These are phyloP conservation scores for Dryas iulia DNA, from an alignment of 1,140 invertebrate species.

Conservation along the genomic window DNA sequence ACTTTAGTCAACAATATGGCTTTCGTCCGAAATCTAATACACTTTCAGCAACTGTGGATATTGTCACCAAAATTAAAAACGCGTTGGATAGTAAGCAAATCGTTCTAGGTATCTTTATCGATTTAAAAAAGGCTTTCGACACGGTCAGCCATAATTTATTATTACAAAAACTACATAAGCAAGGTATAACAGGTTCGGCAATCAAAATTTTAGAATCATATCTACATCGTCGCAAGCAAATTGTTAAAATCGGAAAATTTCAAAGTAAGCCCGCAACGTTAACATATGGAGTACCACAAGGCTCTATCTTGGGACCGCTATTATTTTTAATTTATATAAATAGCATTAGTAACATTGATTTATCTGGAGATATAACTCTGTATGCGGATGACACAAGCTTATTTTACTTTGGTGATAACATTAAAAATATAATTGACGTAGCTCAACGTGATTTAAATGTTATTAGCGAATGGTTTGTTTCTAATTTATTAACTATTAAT, in stretches of 20 bases:
- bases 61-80: constrained; percentile 1
- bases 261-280: not conserved
- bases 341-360: not conserved
- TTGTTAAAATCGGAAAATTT: not conserved
- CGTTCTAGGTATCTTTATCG: not conserved
- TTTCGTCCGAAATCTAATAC: constrained; percentile 1
- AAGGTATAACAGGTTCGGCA: not conserved
- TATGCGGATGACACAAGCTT: not conserved
- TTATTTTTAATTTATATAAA: not conserved
- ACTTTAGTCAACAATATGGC: constrained; percentile 5
- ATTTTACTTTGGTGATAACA: constrained; percentile 7
- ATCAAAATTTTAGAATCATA: not conserved
- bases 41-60: not conserved
- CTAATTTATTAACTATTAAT: constrained; percentile 13
- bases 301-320: not conserved
- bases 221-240: not conserved
- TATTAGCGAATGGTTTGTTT: constrained; percentile 5
- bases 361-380: not conserved
- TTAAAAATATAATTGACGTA: not conserved
- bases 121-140: not conserved
- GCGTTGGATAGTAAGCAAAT: not conserved
- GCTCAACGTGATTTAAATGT: constrained; percentile 6
- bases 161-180: not conserved
- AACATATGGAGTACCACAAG: constrained; percentile 3
- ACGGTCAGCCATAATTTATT: not conserved